These are phyloP conservation scores for Premnoplex brunnescens DNA, from an alignment of 2,797 vertebrate species.

Conservation along the genomic window DNA sequence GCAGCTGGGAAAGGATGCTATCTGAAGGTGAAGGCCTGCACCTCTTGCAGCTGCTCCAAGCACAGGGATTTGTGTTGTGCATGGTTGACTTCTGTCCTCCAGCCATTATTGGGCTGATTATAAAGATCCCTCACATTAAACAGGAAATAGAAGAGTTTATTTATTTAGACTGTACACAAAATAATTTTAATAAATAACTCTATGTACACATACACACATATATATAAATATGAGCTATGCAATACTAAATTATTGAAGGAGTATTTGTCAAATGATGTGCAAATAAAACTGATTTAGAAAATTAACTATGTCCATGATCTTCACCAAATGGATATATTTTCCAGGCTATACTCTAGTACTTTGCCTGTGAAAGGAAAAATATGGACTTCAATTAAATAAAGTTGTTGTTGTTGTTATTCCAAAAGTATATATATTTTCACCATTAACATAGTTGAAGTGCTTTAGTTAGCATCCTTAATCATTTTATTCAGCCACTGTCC, in stretches of 20 bases:
- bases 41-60: background rate
- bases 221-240: accelerated
- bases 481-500: background rate
- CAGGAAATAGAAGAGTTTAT: background rate
- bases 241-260: background rate
- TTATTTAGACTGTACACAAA: background rate
- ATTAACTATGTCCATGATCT: background rate
- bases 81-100: background rate
- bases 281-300: background rate
- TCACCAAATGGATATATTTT: background rate
- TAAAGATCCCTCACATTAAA: background rate
- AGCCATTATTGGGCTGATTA: background rate
- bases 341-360: background rate
- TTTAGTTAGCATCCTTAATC: background rate
- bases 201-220: accelerated
- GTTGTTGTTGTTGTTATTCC: background rate
- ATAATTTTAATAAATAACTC: background rate
- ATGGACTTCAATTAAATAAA: background rate
- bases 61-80: background rate
- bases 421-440: background rate
- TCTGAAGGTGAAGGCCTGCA: background rate
- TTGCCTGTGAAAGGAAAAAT: background rate
- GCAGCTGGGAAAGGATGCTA: background rate
- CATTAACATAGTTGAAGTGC: background rate
- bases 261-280: background rate